A percentile compares a stretch with the other conserved stretches of the same genome.
phyloP scores from a whole-genome alignment of 23 tunicate species.

The Oikopleura dioica region DNA sequence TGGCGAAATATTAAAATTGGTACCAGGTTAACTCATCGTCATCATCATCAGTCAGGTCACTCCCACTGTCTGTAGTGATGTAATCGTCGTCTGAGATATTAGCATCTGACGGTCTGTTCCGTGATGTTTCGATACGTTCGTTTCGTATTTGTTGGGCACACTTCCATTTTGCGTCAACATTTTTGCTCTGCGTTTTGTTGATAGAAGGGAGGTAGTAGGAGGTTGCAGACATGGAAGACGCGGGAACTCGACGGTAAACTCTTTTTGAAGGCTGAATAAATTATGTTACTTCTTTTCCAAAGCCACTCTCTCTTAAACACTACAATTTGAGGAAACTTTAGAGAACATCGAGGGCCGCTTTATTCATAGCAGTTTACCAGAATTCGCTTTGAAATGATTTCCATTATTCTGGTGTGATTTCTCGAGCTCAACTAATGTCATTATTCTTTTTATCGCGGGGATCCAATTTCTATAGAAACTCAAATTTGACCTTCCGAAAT shows the following conservation, averaged over 20 bases:
- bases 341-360: background rate
- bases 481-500: no score
- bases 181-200: background rate
- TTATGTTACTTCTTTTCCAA: background rate
- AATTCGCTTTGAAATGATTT: no score
- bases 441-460: background rate
- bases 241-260: background rate
- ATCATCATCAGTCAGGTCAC: background rate
- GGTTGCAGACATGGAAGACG: background rate
- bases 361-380: no score
- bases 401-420: no score
- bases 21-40: no score
- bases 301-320: background rate
- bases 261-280: background rate
- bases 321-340: background rate
- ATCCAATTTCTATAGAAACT: no score
- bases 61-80: background rate
- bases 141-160: background rate
- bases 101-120: background rate
- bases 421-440: background rate
- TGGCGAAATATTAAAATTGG: no score
- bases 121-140: background rate
- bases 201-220: background rate
- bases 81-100: background rate
- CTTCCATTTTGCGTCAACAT: background rate